phyloP scores from a whole-genome alignment of 2,113 vertebrate genomes.

The Erinaceus europaeus region DNA sequence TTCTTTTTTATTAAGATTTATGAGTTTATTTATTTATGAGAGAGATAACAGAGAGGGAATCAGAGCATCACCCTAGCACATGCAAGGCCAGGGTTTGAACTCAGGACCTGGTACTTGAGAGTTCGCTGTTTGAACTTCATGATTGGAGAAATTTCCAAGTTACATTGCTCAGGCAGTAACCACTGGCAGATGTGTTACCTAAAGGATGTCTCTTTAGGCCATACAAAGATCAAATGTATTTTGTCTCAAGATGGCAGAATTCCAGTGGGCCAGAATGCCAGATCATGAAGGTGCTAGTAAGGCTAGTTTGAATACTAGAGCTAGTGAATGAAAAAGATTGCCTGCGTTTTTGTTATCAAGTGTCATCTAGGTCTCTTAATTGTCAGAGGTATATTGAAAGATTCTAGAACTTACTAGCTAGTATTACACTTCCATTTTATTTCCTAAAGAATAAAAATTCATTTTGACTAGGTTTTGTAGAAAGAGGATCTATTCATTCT shows the following conservation, averaged over 20 bases:
- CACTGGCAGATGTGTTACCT: neutral
- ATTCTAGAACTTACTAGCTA: neutral
- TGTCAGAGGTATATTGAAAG: neutral
- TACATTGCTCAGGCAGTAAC: neutral
- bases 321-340: neutral
- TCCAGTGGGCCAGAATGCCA: neutral
- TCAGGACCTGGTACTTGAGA: too few relatives aligned
- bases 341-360: neutral
- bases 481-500: neutral
- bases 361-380: neutral
- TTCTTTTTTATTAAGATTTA: too few relatives aligned
- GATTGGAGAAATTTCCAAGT: conserved; percentile 13
- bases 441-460: neutral
- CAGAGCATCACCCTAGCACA: too few relatives aligned
- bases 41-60: too few relatives aligned
- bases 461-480: neutral
- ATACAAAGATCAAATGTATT: neutral
- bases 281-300: neutral
- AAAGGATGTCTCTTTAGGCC: neutral
- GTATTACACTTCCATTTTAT: neutral
- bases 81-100: too few relatives aligned
- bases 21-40: too few relatives aligned
- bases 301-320: neutral
- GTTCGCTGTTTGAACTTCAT: too few relatives aligned
- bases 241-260: neutral